Evolutionary conservation across 2,888 invertebrate genomes (phyloP), one percentile per base, ranked within the genome.

Genomic region (Julus scanicus): DNA sequence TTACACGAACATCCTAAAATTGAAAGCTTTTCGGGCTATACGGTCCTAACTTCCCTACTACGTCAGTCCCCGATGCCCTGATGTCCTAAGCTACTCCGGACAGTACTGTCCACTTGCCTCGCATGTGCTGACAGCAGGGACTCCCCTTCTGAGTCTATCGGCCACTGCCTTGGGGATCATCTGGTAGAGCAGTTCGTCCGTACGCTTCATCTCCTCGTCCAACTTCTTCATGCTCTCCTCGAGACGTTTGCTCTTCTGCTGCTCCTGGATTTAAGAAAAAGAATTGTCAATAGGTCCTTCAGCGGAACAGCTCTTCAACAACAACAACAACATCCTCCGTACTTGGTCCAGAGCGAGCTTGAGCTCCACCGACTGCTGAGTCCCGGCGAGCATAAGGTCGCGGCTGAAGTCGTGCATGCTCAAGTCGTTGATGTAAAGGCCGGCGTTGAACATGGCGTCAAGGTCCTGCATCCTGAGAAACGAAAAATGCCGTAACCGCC

Each of bases 331-430:
- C 9, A 5, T 9, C 6, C 53, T 86, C 85, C 85, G 85, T 53
- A 93, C 93, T 92, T 94, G 93, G 92, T 99, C 99, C 80, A 99
- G 93, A 0, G 99, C 98, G 90, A 99, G 93, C 92, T 98, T 99
- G 84, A 99, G 93, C 92, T 99, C 99, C 0, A 99, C 98, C 0
- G 98, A 97, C 92, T 99, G 99, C 92, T 99, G 99, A 0, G 98
- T 98, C 49, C 93, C 93, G 6, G 93, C 93, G 83, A 93, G 90
- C 3, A 93, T 93, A 89, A 94, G 91, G 89, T 93, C 93, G 49
- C 99, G 95, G 94, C 98, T 98, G 90, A 98, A 99, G 92, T 99
- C 99, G 91, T 99, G 99, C 96, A 99, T 97, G n/a, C 98, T 98
- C 87, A 99, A 94, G 93, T 99, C 99, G 92, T 99, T 99, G 92